Evolutionary conservation across 2,888 invertebrate species (phyloP).

Genomic region (Drosophila recens): DNA sequence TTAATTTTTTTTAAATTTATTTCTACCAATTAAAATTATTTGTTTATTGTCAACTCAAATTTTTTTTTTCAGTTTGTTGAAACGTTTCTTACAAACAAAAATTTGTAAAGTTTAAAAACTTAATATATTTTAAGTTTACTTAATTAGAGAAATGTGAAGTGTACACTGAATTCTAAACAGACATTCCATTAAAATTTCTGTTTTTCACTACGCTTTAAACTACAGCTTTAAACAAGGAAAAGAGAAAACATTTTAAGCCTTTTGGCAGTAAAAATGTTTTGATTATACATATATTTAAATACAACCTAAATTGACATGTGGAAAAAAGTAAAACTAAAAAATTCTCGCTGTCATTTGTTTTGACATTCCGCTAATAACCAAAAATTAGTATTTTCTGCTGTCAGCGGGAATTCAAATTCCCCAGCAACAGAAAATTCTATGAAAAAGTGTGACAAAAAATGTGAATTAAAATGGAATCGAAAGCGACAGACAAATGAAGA

Average conservation of each 20-base stretch:
- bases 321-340: slow-evolving; percentile 39
- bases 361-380: slow-evolving; percentile 73
- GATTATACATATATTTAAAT: slow-evolving; percentile 8
- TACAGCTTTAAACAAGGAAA: not conserved
- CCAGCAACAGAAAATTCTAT: slow-evolving; percentile 10
- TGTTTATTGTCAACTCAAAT: too few species aligned
- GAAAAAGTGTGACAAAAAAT: slow-evolving; percentile 9
- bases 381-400: slow-evolving; percentile 62
- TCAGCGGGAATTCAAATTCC: slow-evolving; percentile 33
- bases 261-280: not conserved
- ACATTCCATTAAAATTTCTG: not conserved
- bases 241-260: slow-evolving; percentile 4
- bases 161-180: not conserved
- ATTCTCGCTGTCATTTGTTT: slow-evolving; percentile 63
- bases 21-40: not conserved
- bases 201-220: not conserved
- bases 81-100: not conserved
- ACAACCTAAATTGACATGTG: not conserved
- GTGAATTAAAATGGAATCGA: slow-evolving; percentile 21
- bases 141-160: not conserved
- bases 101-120: too few species aligned
- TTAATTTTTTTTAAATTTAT: not conserved
- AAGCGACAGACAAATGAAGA: slow-evolving; percentile 8
- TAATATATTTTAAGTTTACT: too few species aligned
- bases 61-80: not conserved